These are phyloP conservation scores for Eudemis profundana DNA, from an alignment of 2,888 invertebrate species.

Conservation along the genomic window DNA sequence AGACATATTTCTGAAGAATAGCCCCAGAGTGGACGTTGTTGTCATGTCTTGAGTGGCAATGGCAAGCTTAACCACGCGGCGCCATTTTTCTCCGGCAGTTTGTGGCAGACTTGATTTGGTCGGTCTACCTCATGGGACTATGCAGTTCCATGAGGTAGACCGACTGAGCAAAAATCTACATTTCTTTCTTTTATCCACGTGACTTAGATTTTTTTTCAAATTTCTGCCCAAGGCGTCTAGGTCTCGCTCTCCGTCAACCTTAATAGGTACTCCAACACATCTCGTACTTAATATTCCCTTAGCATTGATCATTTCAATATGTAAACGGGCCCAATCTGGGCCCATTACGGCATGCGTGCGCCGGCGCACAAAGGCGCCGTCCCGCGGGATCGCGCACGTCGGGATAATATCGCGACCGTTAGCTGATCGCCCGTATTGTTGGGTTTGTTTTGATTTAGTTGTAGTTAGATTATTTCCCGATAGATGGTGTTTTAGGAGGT, in stretches of 20 bases:
- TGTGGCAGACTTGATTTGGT: no score
- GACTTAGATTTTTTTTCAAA: no score
- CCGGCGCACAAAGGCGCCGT: conserved; percentile 66
- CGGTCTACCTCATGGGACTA: no score
- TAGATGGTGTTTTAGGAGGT: neutral
- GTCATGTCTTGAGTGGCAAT: no score
- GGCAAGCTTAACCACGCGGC: no score
- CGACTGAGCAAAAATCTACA: no score
- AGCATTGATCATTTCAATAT: conserved; percentile 20
- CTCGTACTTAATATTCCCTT: conserved; percentile 23
- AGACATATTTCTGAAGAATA: no score
- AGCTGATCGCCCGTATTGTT: conserved; percentile 14
- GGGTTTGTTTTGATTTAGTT: conserved; percentile 3
- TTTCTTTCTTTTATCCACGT: no score
- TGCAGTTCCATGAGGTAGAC: no score
- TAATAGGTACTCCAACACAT: neutral
- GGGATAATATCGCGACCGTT: conserved; percentile 48
- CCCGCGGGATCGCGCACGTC: conserved; percentile 51
- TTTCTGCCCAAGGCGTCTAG: no score
- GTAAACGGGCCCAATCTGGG: conserved; percentile 35
- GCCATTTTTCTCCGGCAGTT: no score
- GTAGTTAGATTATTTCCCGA: neutral
- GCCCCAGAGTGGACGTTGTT: no score
- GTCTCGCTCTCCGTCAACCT: neutral
- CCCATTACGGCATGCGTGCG: conserved; percentile 67